Evolutionary conservation across 2,113 vertebrate genomes (phyloP), one percentile per base, ranked within the genome.

Genomic region (Piliocolobus tephrosceles): DNA sequence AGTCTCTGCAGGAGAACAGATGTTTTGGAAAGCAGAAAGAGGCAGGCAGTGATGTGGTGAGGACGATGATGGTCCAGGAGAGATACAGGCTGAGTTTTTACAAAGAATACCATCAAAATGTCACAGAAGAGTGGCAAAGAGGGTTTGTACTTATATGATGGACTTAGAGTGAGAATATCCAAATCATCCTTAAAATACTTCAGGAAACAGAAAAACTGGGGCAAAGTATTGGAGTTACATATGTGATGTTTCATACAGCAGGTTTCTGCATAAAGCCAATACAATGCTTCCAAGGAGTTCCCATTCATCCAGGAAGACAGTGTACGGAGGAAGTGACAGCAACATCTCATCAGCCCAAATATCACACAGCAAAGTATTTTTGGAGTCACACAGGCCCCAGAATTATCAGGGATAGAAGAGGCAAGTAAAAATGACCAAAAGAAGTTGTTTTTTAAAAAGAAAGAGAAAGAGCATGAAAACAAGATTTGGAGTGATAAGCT

Each of bases 131-230:
- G 20, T 35, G 30, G 58, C 83, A 92, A 84, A 91, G 61, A 93
- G 68, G 10, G 10, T 55, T 84, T 64, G 61, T 57, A 45, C 32
- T 87, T 80, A 50, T 10, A 47, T 79, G 79, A 23, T 40, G 50
- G 84, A 47, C 94, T 90, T 92, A 85, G 32, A 95, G 16, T 64
- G 55, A 75, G 58, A 45, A 45, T 72, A 81, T 93, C 57, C 80
- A 96, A 66, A 95, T 94, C 14, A n/a, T 97, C 55, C 50, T 95
- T 88, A 61, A 92, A 93, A 55, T 64, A 4, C 47, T 61, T 64
- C n/a, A 78, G 64, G 89, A 91, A 92, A 14, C 43, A 88, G 50
- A 91, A 75, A 35, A 84, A 14, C 10, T 58, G 85, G 90, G 83
- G 45, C 58, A 40, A 88, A 95, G 30, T 38, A 6, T 27, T 6